Evolutionary conservation across 2,113 vertebrate genomes (phyloP), one percentile per base, ranked within the genome.

Genomic region (Peromyscus leucopus): DNA sequence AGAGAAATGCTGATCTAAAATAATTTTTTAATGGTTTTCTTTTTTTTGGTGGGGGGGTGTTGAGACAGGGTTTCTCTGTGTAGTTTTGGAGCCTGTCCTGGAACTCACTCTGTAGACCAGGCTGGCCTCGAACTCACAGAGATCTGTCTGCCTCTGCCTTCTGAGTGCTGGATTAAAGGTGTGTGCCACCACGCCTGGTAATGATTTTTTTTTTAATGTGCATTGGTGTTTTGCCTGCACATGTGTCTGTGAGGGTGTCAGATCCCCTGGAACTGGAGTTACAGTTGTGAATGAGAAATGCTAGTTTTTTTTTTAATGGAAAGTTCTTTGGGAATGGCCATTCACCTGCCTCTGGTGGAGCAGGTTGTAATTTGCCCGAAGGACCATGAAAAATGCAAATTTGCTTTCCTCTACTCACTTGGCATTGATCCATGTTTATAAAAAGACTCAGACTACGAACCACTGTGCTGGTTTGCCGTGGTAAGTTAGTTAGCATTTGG

Each of bases 341-440:
- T 61, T 91, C 8, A 11, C 59, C 61, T 63, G 84, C 67, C 92
- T 93, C 89, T 78, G 17, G 88, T n/a, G 89, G 51, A 89, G 76
- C 72, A 89, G 91, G 55, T 42, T 75, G 15, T 39, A 61, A 48
- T 96, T 79, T 83, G 36, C 83, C 93, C 10, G 28, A 92, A 51
- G 84, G 48, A 46, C 16, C 26, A 21, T 0, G 26, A 82, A 55
- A 15, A 78, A 83, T 12, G 76, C 61, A 46, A 51, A 93, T 89
- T 69, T 63, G 57, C 72, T 93, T n/a, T 71, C 61, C 84, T 79
- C 87, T 33, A 10, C 22, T 39, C 17, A 6, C 31, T 51, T 63
- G 7, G 46, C 82, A 57, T 46, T 65, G 80, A 0, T 63, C 16
- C 5, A 15, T 36, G 63, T 57, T 74, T 42, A 74, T n/a, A 75